A percentile compares a stretch with the other conserved stretches of the same genome.
phyloP scores from a whole-genome alignment of 2,888 invertebrate genomes.

The Lycaena phlaeas region DNA sequence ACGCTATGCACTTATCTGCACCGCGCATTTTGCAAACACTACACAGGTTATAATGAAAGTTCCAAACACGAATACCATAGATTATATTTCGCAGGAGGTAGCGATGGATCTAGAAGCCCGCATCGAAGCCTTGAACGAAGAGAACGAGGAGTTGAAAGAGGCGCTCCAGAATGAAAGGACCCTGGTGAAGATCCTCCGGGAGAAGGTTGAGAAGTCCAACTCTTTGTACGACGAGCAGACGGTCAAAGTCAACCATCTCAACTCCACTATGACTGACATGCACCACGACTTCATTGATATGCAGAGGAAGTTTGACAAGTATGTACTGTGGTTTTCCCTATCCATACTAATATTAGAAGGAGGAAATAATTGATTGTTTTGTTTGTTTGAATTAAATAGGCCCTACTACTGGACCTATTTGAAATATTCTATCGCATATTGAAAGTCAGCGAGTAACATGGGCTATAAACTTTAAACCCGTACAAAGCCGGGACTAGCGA shows the following conservation, averaged over 20 bases:
- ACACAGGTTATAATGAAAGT: too few relatives aligned
- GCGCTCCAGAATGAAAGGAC: conserved; percentile 71
- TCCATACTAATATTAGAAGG: too few relatives aligned
- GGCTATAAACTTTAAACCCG: too few relatives aligned
- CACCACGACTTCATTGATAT: conserved; percentile 54
- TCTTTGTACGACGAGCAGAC: conserved; percentile 64
- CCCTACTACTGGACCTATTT: too few relatives aligned
- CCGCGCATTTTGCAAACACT: too few relatives aligned
- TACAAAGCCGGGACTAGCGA: too few relatives aligned
- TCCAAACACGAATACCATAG: not conserved
- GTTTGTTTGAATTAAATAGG: too few relatives aligned
- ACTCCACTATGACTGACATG: conserved; percentile 51
- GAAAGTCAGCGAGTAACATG: too few relatives aligned
- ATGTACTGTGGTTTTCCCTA: too few relatives aligned
- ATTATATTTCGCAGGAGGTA: conserved; percentile 40
- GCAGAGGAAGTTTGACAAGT: conserved; percentile 60
- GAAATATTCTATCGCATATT: too few relatives aligned
- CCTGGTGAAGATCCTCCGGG: conserved; percentile 58
- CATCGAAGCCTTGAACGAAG: conserved; percentile 58
- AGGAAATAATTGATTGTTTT: too few relatives aligned
- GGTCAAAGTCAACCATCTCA: conserved; percentile 55
- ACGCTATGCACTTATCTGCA: not conserved
- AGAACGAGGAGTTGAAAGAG: conserved; percentile 58
- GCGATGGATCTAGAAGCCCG: conserved; percentile 53
- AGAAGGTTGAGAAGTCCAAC: conserved; percentile 64